These are phyloP conservation scores for Lydus trimaculatus DNA, from an alignment of 2,888 invertebrate species.

Conservation along the genomic window DNA sequence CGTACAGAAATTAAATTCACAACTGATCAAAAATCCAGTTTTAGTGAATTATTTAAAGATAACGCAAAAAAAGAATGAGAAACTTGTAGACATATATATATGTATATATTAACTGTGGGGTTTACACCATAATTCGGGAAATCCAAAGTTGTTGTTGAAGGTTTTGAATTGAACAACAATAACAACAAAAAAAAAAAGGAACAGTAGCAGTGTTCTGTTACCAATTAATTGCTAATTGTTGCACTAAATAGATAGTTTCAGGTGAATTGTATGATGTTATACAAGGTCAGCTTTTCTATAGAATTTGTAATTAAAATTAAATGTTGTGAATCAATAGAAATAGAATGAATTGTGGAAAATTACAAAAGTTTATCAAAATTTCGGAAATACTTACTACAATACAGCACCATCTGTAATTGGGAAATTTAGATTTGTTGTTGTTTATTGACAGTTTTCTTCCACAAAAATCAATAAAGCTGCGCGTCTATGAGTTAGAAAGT, in stretches of 20 bases:
- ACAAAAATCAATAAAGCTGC: background rate
- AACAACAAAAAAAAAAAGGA: background rate
- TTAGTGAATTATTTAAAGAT: background rate
- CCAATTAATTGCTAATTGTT: background rate
- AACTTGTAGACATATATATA: no score
- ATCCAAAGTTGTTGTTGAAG: background rate
- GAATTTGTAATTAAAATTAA: background rate
- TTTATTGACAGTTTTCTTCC: background rate
- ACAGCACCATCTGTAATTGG: background rate
- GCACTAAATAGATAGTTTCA: background rate
- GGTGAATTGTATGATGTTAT: background rate
- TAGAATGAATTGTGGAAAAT: background rate
- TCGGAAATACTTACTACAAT: background rate
- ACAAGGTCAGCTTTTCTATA: background rate
- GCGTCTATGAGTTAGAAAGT: no score
- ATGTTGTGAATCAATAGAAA: background rate
- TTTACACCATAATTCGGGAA: background rate
- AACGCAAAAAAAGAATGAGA: background rate
- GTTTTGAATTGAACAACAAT: no score
- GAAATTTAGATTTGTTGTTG: background rate
- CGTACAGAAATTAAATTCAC: background rate
- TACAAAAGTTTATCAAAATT: background rate
- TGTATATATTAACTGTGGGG: background rate
- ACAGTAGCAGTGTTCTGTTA: background rate
- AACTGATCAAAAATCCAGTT: constrained; percentile 4